Evolutionary conservation across 23 tunicate genomes (phyloP), one percentile per base, ranked within the genome.

Genomic region (Trididemnum nubilum): DNA sequence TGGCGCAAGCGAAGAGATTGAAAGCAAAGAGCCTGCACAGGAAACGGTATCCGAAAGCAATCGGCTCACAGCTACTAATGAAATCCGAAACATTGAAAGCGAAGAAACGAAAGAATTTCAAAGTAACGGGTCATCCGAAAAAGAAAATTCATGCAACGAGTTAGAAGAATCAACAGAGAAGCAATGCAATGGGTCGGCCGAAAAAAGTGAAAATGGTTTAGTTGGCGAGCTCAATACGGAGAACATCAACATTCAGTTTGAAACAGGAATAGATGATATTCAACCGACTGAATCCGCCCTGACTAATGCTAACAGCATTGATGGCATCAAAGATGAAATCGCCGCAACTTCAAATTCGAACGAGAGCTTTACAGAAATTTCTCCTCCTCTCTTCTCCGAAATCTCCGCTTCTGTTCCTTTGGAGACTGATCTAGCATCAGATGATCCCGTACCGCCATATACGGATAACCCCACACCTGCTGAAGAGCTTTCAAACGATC

Each of bases 341-440:
- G 12, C 9, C 15, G 54, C 54, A 44, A 44, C 54, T 44, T 7
- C 54, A 44, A n/a, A n/a, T n/a, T 44, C 54, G 15, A 44, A 44
- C 15, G 54, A 44, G 15, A 44, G 54, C 54, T 15, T 44, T 7
- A 7, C 54, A 9, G 54, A 44, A 44, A 44, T 44, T 15, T 61
- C 67, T 24, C 67, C 67, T 3, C 67, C 67, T 22, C n/a, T 61
- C 24, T 61, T 24, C 4, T 61, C 67, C n/a, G 67, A 61, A 61
- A 15, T 61, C n/a, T 21, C 5, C 4, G 28, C n/a, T 4, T 3
- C 22, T 21, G 22, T 61, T 5, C 15, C 54, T 9, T 9, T 15
- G 15, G 54, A 44, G 15, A 44, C 54, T 9, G 15, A 9, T 44
- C 12, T 15, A 9, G 54, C 54, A 15, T 7, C 9, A 44, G 15